Evolutionary conservation across 2,113 vertebrate genomes (phyloP).

Genomic region (Menidia beryllina): DNA sequence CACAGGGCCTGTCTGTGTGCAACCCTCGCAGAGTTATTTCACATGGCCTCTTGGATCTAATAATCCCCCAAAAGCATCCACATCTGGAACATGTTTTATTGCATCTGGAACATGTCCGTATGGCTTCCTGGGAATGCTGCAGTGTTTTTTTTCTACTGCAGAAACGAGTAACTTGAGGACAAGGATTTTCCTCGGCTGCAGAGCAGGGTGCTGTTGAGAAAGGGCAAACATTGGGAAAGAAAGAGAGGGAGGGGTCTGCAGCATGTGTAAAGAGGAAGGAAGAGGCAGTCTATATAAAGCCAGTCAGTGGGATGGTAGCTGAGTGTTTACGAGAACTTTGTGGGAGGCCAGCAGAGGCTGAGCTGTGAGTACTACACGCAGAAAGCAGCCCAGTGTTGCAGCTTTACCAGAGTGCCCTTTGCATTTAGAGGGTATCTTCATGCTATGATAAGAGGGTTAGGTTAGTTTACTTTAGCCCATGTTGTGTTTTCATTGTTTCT

Average conservation of each 20-base stretch:
- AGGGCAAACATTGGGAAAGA: not conserved
- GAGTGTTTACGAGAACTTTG: slow-evolving; percentile 6
- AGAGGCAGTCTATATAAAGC: slow-evolving; percentile 44
- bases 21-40: not conserved
- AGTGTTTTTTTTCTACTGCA: slow-evolving; percentile 19
- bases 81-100: slow-evolving; percentile 13
- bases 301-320: not conserved
- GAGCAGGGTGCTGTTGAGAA: not conserved
- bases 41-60: not conserved
- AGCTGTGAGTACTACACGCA: slow-evolving; percentile 27
- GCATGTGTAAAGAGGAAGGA: slow-evolving; percentile 44
- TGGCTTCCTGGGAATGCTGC: not conserved
- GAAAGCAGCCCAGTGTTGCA: not conserved
- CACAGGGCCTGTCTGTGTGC: not conserved
- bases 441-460: not conserved
- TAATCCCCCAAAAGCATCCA: not conserved
- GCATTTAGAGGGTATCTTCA: not conserved
- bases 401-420: not conserved
- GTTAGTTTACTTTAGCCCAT: not conserved
- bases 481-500: not conserved
- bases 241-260: slow-evolving; percentile 14
- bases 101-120: not conserved
- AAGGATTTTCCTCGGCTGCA: slow-evolving; percentile 3
- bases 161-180: not conserved
- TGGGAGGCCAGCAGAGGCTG: slow-evolving; percentile 2